Conservation (phyloP, 2,113 vertebrate genomes). For the Herpetotheres cachinnans region DNA sequence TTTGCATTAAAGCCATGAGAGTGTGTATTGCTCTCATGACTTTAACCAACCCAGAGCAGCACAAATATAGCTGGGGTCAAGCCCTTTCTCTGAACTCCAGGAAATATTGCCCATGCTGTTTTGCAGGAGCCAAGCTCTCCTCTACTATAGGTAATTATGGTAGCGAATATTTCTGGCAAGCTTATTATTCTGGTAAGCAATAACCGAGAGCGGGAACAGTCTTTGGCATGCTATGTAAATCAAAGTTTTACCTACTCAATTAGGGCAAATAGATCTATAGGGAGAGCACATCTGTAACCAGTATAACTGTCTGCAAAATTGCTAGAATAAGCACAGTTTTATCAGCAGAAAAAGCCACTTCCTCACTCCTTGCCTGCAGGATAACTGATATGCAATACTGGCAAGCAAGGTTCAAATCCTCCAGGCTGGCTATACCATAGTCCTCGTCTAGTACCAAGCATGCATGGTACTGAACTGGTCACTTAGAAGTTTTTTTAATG, state of each 20-base stretch:
- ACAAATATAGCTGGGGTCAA: not conserved
- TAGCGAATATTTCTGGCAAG: not conserved
- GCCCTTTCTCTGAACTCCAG: not conserved
- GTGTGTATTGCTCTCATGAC: not conserved
- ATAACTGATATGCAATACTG: not conserved
- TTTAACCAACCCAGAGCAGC: too few relatives aligned
- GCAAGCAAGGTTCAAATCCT: not conserved
- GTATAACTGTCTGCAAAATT: not conserved
- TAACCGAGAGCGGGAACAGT: not conserved
- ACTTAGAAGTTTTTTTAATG: not conserved
- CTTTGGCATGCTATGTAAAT: not conserved
- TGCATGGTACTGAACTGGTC: fast-evolving
- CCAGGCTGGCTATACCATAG: not conserved
- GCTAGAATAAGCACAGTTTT: not conserved
- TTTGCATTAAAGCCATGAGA: not conserved
- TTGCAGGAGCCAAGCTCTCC: not conserved
- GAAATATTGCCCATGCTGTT: not conserved
- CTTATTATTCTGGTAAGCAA: not conserved
- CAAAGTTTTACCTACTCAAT: not conserved
- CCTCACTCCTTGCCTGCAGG: not conserved
- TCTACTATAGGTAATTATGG: not conserved
- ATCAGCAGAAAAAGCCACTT: not conserved
- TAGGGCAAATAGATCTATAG: not conserved
- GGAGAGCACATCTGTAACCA: not conserved
- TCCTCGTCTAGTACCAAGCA: not conserved